Percentiles rank a stretch among this genome's conserved stretches.
These are phyloP conservation scores for Mesorhabditis belari DNA, from an alignment of 2,888 invertebrate species.

Conservation along the genomic window DNA sequence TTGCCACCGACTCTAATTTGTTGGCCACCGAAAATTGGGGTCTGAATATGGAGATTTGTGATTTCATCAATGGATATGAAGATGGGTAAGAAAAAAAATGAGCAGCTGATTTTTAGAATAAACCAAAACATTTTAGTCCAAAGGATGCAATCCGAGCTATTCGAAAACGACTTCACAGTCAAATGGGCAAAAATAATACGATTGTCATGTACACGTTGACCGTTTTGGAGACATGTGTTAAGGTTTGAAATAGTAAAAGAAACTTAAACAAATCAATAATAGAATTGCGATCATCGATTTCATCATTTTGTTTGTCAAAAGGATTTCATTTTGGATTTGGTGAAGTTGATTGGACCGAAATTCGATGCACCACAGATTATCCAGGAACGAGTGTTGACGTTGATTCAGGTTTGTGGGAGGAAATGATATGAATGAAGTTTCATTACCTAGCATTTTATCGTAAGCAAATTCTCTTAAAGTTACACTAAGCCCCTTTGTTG, in stretches of 20 bases:
- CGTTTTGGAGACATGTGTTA: slow-evolving; percentile 92
- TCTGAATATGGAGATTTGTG: slow-evolving; percentile 97
- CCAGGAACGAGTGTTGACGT: slow-evolving; percentile 84
- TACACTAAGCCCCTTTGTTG: no score
- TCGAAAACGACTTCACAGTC: slow-evolving; percentile 78
- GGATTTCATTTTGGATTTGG: slow-evolving; percentile 78
- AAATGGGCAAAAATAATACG: slow-evolving; percentile 91
- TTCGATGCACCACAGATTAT: slow-evolving; percentile 93
- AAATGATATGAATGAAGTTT: neutral
- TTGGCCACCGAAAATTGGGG: slow-evolving; percentile 95
- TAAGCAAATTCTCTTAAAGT: no score
- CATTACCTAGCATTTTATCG: no score
- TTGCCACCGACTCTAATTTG: slow-evolving; percentile 81
- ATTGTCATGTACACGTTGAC: slow-evolving; percentile 89
- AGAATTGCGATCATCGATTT: slow-evolving; percentile 6
- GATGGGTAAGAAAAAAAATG: slow-evolving; percentile 78
- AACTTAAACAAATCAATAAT: neutral
- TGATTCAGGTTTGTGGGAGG: slow-evolving; percentile 68
- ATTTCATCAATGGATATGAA: slow-evolving; percentile 87
- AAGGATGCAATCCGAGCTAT: slow-evolving; percentile 91
- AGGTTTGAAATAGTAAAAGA: slow-evolving; percentile 59
- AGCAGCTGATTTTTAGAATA: no score
- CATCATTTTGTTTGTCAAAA: slow-evolving; percentile 53
- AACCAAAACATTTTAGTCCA: slow-evolving; percentile 2
- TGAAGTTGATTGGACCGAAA: slow-evolving; percentile 76